Percentiles rank a stretch among this genome's conserved stretches.
phyloP scores from a whole-genome alignment of 2,797 vertebrate genomes.

The Siniperca obscura region DNA sequence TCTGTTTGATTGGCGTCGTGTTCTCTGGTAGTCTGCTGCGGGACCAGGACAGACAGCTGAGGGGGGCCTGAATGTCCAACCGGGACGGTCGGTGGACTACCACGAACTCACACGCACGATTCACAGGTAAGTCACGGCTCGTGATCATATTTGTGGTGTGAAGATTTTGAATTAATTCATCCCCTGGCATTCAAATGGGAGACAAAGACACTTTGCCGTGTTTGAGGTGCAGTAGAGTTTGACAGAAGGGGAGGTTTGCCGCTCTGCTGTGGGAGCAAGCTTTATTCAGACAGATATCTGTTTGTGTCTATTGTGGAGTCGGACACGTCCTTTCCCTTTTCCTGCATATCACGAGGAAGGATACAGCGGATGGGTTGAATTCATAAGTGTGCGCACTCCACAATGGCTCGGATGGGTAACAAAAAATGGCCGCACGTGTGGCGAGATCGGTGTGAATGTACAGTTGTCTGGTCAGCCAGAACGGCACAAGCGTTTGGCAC shows the following conservation, averaged over 20 bases:
- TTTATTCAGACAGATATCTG: slow-evolving; percentile 22
- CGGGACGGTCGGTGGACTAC: slow-evolving; percentile 70
- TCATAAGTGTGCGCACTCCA: slow-evolving; percentile 58
- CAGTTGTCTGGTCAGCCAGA: slow-evolving; percentile 46
- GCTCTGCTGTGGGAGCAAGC: slow-evolving; percentile 31
- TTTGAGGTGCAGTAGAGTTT: slow-evolving; percentile 72
- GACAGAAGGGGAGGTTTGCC: slow-evolving; percentile 59
- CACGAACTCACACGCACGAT: slow-evolving; percentile 52
- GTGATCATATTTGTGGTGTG: background rate
- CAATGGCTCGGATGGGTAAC: slow-evolving; percentile 73
- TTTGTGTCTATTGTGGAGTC: slow-evolving; percentile 12
- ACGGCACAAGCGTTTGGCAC: slow-evolving; percentile 47
- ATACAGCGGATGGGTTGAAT: slow-evolving; percentile 33
- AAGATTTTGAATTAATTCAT: slow-evolving; percentile 26
- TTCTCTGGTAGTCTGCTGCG: slow-evolving; percentile 79
- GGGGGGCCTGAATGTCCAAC: slow-evolving; percentile 77
- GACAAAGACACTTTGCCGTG: slow-evolving; percentile 71
- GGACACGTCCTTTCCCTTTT: slow-evolving; percentile 18
- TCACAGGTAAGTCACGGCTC: slow-evolving; percentile 71
- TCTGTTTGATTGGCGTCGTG: slow-evolving; percentile 77
- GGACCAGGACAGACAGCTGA: slow-evolving; percentile 82
- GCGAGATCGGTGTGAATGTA: slow-evolving; percentile 55
- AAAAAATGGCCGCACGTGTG: slow-evolving; percentile 85
- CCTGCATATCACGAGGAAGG: slow-evolving; percentile 25
- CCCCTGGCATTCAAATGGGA: background rate